Conservation (phyloP, 2,888 invertebrate genomes). For the Branchinecta sandiegonensis region DNA sequence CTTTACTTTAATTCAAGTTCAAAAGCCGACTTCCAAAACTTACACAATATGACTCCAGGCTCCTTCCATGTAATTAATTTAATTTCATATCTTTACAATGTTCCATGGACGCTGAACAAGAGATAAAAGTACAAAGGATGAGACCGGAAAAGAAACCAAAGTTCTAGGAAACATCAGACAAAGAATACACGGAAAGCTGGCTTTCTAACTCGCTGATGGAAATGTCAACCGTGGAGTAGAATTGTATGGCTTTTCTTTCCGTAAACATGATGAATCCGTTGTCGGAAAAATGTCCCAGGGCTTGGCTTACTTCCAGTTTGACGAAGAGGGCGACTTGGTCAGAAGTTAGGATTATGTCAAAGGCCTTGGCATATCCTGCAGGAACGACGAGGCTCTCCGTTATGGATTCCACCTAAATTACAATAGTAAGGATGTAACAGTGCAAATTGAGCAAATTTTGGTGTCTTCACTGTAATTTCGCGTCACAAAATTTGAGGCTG, state of each 20-base stretch:
- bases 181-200: not conserved
- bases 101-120: too few species aligned
- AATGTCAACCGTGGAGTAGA: conserved; percentile 17
- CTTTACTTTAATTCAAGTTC: too few species aligned
- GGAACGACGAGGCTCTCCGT: not conserved
- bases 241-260: conserved; percentile 22
- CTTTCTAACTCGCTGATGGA: not conserved
- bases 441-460: too few species aligned
- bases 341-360: not conserved
- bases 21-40: too few species aligned
- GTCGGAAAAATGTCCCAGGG: conserved; percentile 33
- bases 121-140: too few species aligned
- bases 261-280: conserved; percentile 34
- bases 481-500: too few species aligned
- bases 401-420: not conserved
- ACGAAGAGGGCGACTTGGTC: conserved; percentile 1
- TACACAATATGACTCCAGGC: too few species aligned
- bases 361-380: not conserved
- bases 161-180: not conserved
- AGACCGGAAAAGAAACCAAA: too few species aligned
- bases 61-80: too few species aligned
- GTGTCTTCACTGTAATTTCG: too few species aligned
- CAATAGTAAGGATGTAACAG: too few species aligned
- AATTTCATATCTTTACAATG: too few species aligned
- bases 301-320: not conserved